Conservation (phyloP, 2,797 vertebrate genomes). For the Acanthurus leucopareius region DNA sequence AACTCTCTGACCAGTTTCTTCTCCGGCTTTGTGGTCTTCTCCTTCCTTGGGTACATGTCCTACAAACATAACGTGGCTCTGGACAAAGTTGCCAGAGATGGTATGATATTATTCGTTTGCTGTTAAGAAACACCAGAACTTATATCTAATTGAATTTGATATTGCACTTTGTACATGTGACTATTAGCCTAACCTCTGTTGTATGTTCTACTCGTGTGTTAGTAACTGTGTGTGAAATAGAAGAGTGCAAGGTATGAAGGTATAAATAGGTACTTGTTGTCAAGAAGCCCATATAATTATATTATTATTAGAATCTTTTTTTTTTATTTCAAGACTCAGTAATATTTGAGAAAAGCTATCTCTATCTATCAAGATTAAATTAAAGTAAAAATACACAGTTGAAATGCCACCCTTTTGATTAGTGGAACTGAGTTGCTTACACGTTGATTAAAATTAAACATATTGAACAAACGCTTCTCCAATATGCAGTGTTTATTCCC, state of each 20-base stretch:
- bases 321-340: neutral
- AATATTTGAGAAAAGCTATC: neutral
- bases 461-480: neutral
- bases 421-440: neutral
- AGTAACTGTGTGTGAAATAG: neutral
- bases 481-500: neutral
- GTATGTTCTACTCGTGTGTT: neutral
- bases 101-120: conserved; percentile 75
- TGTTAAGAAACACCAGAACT: neutral
- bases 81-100: conserved; percentile 91
- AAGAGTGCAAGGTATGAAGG: neutral
- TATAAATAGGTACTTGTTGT: neutral
- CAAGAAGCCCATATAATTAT: too few relatives aligned
- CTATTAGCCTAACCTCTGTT: neutral
- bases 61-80: conserved; percentile 91
- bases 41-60: conserved; percentile 94
- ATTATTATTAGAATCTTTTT: too few relatives aligned
- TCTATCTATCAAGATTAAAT: neutral
- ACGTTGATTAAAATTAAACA: neutral
- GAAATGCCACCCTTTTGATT: conserved; percentile 4
- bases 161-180: neutral
- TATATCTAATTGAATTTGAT: neutral
- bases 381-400: conserved; percentile 7
- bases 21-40: conserved; percentile 95
- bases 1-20: conserved; percentile 96